These are phyloP conservation scores for Carposina sasakii DNA, from an alignment of 1,140 invertebrate genomes.

Conservation along the genomic window DNA sequence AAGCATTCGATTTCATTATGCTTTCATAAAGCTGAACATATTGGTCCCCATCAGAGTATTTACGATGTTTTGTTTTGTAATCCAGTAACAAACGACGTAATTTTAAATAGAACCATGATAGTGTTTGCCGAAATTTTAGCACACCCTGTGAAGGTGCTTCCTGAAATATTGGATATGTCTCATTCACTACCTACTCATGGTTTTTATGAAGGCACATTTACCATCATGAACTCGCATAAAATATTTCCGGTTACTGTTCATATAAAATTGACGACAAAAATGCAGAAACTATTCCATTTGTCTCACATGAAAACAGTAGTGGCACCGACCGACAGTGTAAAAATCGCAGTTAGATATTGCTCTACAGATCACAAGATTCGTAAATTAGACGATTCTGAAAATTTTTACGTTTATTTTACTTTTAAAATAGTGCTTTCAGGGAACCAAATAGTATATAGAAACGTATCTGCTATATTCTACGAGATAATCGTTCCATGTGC, in stretches of 20 bases:
- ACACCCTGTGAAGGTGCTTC: conserved; percentile 43
- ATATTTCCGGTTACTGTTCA: conserved; percentile 34
- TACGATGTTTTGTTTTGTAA: conserved; percentile 47
- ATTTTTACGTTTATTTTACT: conserved; percentile 53
- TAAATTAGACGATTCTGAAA: no score
- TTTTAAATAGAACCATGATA: conserved; percentile 38
- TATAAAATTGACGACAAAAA: conserved; percentile 43
- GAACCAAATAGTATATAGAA: conserved; percentile 37
- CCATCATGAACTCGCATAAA: conserved; percentile 43
- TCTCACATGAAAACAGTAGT: conserved; percentile 36
- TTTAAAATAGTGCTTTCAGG: conserved; percentile 45
- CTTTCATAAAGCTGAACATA: conserved; percentile 41
- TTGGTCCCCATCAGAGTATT: conserved; percentile 46
- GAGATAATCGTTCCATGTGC: conserved; percentile 55
- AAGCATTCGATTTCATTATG: conserved; percentile 27
- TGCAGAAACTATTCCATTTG: conserved; percentile 44
- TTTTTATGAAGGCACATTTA: conserved; percentile 37
- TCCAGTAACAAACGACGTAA: conserved; percentile 23
- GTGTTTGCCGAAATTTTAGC: conserved; percentile 45
- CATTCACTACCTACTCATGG: conserved; percentile 33
- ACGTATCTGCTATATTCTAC: no score
- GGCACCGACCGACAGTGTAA: conserved; percentile 19
- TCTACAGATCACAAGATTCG: conserved; percentile 14
- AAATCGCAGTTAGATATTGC: conserved; percentile 36
- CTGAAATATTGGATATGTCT: conserved; percentile 48